Base-by-base conservation (phyloP, 2,888 invertebrate species). In the Horisme vitalbata region DNA sequence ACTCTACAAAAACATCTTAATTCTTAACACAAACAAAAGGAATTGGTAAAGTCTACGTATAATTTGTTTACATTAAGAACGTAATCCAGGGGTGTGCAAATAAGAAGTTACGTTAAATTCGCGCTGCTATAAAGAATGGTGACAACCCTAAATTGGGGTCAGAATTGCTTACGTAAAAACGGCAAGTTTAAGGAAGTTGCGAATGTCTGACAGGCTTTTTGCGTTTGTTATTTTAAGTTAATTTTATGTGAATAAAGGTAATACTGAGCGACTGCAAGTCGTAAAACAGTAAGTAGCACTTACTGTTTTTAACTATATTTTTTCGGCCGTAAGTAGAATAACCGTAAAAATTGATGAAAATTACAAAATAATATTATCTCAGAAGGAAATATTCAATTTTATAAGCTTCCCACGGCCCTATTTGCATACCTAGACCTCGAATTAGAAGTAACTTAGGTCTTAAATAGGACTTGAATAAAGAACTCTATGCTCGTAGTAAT, bases 71-170 rank as follows among this genome's bases (percentile, higher is more conserved):
- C 24, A 44, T 52, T 49, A 48, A 36, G 28, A 43, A 38, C 23
- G 31, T 52, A 50, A 55, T 50, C 41, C 15, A 38, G 43, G 43
- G 44, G 5, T 44, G 41, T 31, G 20, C 38, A 44, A 55, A 50
- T 45, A 47, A 47, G 52, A 48, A 52, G 39, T 50, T 27, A 52
- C 21, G 43, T 30, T 44, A 43, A 50, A 45, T 48, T 43, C 37
- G 45, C 33, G 15, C 11, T 28, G 32, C 18, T 6, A 35, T 46
- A 52, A 49, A 38, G 23, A 54, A 32, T 33, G 30, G 48, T 43
- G 47, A 41, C 50, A 38, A 20, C 45, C 31, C 32, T 47, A 44
- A 39, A 47, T 54, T 45, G 21, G 49, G 47, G 44, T 27, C 27
- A 27, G 32, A 39, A 39, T 44, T 39, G 39, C 48, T 38, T 43